Evolutionary conservation across 2,113 vertebrate genomes (phyloP).

Genomic region (Sigmodon hispidus): DNA sequence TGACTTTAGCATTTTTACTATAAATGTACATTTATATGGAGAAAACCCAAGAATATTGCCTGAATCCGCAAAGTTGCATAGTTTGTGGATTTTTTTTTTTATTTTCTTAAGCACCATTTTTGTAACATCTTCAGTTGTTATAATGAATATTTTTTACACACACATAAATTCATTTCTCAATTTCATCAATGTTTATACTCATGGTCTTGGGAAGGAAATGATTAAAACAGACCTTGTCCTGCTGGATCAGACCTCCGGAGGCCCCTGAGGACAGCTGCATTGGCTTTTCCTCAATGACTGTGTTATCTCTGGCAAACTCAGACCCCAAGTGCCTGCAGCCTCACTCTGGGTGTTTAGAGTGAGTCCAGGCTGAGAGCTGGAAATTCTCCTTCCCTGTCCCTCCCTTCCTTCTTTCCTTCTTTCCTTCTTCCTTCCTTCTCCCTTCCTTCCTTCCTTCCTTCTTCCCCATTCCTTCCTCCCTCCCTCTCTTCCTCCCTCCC

Average conservation of each 20-base stretch:
- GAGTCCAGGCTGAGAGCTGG: not conserved
- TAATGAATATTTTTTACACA: not conserved
- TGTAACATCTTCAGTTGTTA: not conserved
- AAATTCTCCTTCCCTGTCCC: not conserved
- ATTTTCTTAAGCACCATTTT: not conserved
- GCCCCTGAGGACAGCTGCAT: not conserved
- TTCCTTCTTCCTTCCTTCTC: not conserved
- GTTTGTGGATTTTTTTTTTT: not conserved
- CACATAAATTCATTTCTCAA: not conserved
- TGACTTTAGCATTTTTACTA: not conserved
- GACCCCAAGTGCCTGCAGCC: no score
- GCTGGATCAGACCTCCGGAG: no score
- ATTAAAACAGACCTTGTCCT: no score
- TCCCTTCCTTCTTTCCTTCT: not conserved
- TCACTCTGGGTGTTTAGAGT: not conserved
- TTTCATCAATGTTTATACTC: not conserved
- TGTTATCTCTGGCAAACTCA: not conserved
- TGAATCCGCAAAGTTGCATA: not conserved
- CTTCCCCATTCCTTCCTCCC: not conserved
- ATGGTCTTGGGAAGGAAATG: not conserved
- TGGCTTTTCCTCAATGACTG: not conserved
- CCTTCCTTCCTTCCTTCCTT: fast-evolving
- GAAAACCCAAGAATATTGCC: not conserved
- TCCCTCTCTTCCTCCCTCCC: not conserved
- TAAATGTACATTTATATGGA: not conserved